phyloP scores from a whole-genome alignment of 2,113 vertebrate species.

The Eubucco bourcierii region DNA sequence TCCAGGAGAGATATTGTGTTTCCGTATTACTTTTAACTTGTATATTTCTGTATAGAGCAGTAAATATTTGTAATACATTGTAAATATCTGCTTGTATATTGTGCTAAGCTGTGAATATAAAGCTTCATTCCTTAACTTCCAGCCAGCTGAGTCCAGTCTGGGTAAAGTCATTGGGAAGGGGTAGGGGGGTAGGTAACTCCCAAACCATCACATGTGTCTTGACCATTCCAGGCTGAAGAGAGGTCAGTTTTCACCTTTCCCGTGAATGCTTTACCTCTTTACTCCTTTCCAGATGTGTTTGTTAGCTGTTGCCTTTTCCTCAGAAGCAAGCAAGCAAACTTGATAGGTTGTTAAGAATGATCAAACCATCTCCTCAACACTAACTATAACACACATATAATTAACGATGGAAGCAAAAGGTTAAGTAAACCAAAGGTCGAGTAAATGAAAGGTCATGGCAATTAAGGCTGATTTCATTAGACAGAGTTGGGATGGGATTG shows the following conservation, averaged over 20 bases:
- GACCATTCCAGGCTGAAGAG: neutral
- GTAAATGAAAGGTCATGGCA: slow-evolving; percentile 55
- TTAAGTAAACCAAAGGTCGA: slow-evolving; percentile 57
- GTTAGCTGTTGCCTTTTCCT: neutral
- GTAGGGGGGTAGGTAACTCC: too few relatives aligned
- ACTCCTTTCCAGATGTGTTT: neutral
- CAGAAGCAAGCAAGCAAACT: slow-evolving; percentile 34
- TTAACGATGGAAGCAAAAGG: slow-evolving; percentile 51
- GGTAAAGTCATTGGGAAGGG: too few relatives aligned
- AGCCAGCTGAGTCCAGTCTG: too few relatives aligned
- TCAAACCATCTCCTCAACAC: neutral
- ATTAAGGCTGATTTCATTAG: slow-evolving; percentile 59
- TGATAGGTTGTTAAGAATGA: slow-evolving; percentile 30
- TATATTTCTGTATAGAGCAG: too few relatives aligned
- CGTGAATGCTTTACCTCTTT: neutral
- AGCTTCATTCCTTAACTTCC: too few relatives aligned
- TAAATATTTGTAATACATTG: too few relatives aligned
- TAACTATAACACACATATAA: slow-evolving; percentile 30
- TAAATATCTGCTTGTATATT: too few relatives aligned
- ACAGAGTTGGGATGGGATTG: slow-evolving; percentile 50
- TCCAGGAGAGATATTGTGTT: too few relatives aligned
- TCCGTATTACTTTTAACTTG: too few relatives aligned
- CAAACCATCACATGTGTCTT: neutral
- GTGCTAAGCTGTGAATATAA: too few relatives aligned
- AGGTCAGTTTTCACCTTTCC: neutral